Evolutionary conservation across 1,140 invertebrate genomes (phyloP).

Genomic region (Subanguina moxae): DNA sequence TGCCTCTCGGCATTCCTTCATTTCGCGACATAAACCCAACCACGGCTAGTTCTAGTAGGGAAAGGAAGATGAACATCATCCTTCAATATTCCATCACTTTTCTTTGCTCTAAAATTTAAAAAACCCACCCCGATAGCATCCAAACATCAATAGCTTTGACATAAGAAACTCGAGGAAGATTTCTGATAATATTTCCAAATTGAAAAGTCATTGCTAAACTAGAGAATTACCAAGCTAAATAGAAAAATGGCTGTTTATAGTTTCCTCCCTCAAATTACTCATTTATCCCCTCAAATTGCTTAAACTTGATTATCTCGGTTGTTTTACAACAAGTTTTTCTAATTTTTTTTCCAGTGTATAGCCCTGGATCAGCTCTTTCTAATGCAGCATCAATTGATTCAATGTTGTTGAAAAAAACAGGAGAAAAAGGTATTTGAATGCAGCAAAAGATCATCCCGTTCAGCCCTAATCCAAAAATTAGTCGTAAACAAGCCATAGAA

Average conservation of each 20-base stretch:
- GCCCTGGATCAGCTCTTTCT: no score
- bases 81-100: not conserved
- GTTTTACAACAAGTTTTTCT: no score
- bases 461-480: no score
- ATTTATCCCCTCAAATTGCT: no score
- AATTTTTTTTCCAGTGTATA: no score
- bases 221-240: conserved; percentile 9
- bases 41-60: conserved; percentile 56
- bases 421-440: no score
- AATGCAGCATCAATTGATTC: no score
- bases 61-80: conserved; percentile 59
- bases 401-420: no score
- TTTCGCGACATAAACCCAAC: conserved; percentile 58
- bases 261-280: no score
- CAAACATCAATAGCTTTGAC: conserved; percentile 53
- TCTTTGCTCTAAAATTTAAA: not conserved
- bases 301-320: no score
- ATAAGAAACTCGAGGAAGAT: conserved; percentile 55
- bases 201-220: conserved; percentile 56
- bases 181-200: conserved; percentile 58
- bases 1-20: conserved; percentile 45
- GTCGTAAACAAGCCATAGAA: no score
- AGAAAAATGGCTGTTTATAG: conserved; percentile 11
- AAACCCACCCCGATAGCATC: conserved; percentile 39
- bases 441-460: no score